phyloP scores from a whole-genome alignment of 53 echinoderm and acorn worm species.

The Astropecten irregularis region DNA sequence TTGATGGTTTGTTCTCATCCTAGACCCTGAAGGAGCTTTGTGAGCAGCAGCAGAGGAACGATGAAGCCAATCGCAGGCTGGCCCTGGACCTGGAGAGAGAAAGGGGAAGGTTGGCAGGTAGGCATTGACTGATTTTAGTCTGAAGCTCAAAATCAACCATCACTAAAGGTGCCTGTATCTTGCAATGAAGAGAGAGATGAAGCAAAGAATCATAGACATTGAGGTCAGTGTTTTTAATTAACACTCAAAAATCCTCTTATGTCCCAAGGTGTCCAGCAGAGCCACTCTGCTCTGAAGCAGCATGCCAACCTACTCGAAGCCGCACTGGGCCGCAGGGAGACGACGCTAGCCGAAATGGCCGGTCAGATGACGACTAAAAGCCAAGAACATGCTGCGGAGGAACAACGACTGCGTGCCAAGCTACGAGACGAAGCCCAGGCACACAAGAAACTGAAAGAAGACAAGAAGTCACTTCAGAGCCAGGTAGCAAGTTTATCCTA shows the following conservation, averaged over 20 bases:
- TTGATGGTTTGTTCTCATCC: too few species aligned
- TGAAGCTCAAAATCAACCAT: too few species aligned
- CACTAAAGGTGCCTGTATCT: not conserved
- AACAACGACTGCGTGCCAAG: conserved; percentile 57
- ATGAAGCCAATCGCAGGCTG: conserved; percentile 72
- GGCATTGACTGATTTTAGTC: too few species aligned
- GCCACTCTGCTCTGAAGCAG: conserved; percentile 90
- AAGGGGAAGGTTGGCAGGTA: conserved; percentile 86
- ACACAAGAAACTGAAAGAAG: conserved; percentile 71
- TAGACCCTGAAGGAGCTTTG: conserved; percentile 62
- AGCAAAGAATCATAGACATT: too few species aligned
- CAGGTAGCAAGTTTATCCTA: conserved; percentile 78
- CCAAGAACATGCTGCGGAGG: conserved; percentile 79
- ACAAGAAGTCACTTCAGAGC: conserved; percentile 63
- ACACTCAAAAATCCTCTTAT: too few species aligned
- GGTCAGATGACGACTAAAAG: conserved; percentile 65
- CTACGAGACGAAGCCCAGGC: conserved; percentile 65
- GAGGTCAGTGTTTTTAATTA: too few species aligned
- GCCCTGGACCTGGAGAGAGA: conserved; percentile 94
- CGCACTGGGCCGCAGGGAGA: conserved; percentile 86
- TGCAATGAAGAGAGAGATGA: too few species aligned
- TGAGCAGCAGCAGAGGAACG: conserved; percentile 76
- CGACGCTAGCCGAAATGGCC: conserved; percentile 74
- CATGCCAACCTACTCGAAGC: conserved; percentile 87
- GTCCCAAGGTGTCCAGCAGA: conserved; percentile 99